Percentiles rank a stretch among this genome's conserved stretches.
These are phyloP conservation scores for Scarus forsteni DNA, from an alignment of 2,797 vertebrate species.

Conservation along the genomic window DNA sequence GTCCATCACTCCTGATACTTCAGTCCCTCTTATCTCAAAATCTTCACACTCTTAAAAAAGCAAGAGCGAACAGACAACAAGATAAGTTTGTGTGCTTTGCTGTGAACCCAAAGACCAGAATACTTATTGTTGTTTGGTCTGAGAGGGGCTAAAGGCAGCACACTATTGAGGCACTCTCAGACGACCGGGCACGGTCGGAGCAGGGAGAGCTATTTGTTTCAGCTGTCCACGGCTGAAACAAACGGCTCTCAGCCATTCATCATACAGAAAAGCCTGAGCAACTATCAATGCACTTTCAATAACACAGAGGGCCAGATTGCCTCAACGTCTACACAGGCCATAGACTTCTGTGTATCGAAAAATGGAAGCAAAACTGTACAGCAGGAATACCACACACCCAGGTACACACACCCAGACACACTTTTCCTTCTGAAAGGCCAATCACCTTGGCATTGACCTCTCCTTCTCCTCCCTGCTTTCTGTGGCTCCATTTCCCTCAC, in stretches of 20 bases:
- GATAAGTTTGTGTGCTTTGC: conserved; percentile 21
- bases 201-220: conserved; percentile 56
- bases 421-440: conserved; percentile 21
- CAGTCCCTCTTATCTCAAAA: conserved; percentile 17
- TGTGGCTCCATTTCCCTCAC: conserved; percentile 35
- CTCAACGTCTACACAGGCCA: conserved; percentile 16
- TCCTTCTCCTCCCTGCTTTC: conserved; percentile 6
- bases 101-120: conserved; percentile 17
- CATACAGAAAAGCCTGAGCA: conserved; percentile 49
- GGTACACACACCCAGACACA: neutral
- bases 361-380: neutral
- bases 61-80: conserved; percentile 27
- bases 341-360: conserved; percentile 18
- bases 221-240: conserved; percentile 37
- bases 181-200: conserved; percentile 37
- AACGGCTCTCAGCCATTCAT: conserved; percentile 57
- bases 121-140: conserved; percentile 41
- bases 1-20: conserved; percentile 13
- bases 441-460: conserved; percentile 57
- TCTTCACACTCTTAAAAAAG: conserved; percentile 24
- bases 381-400: neutral
- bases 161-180: conserved; percentile 40
- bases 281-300: conserved; percentile 59
- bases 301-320: conserved; percentile 36
- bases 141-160: conserved; percentile 29